A percentile compares a stretch with the other conserved stretches of the same genome.
These are phyloP conservation scores for Chaetogeoica ovagalla DNA, from an alignment of 2,888 invertebrate species.

Conservation along the genomic window DNA sequence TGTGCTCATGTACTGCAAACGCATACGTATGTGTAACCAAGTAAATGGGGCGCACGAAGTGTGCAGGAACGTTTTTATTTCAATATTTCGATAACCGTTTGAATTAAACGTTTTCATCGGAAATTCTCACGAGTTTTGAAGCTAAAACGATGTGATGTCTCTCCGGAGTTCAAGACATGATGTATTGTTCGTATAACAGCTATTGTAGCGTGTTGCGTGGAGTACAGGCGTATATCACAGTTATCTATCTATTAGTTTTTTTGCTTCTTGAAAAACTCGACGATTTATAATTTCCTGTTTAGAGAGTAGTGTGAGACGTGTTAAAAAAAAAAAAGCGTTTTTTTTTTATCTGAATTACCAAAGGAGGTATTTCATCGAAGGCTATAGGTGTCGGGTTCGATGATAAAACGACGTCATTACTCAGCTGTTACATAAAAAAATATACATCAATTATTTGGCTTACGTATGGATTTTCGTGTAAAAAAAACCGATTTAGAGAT, in stretches of 20 bases:
- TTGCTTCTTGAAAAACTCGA: not conserved
- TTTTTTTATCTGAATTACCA: not conserved
- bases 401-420: conserved; percentile 22
- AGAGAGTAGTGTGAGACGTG: not conserved
- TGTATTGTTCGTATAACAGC: no score
- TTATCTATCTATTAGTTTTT: not conserved
- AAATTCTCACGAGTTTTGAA: no score
- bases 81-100: no score
- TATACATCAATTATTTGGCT: not conserved
- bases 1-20: no score
- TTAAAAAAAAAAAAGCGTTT: not conserved
- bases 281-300: conserved; percentile 11
- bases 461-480: not conserved
- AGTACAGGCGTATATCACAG: no score
- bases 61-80: no score
- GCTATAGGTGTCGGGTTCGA: conserved; percentile 30
- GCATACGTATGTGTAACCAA: no score
- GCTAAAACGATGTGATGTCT: no score
- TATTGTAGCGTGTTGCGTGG: not conserved
- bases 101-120: no score
- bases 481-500: not conserved
- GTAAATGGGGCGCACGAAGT: no score
- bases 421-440: not conserved
- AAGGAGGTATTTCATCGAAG: not conserved
- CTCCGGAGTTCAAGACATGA: no score